phyloP scores from a whole-genome alignment of 2,888 invertebrate genomes.

The Helobdella robusta region DNA sequence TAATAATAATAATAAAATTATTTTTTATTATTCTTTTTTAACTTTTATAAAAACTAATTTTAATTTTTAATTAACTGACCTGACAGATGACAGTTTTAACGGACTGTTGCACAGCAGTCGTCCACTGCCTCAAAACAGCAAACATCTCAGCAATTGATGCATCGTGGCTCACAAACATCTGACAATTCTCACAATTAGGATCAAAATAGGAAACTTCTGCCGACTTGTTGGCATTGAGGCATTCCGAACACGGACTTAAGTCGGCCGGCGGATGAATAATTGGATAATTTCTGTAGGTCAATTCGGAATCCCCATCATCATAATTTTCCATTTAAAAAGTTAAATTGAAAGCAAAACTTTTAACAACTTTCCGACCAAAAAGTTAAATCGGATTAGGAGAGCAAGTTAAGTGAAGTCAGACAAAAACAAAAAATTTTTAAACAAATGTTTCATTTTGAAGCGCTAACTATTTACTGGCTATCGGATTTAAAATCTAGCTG shows the following conservation, averaged over 20 bases:
- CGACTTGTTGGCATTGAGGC: constrained; percentile 46
- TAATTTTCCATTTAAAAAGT: no score
- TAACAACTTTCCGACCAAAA: no score
- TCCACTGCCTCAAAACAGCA: constrained; percentile 53
- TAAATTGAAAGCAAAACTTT: no score
- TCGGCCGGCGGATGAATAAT: constrained; percentile 51
- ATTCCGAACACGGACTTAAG: constrained; percentile 50
- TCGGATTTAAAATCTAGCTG: no score
- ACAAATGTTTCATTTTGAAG: no score
- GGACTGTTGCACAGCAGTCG: constrained; percentile 53
- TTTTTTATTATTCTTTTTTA: not conserved
- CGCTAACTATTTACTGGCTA: no score
- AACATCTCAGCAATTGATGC: constrained; percentile 51
- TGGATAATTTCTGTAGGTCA: constrained; percentile 34
- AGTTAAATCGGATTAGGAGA: no score
- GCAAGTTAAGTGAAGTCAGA: no score
- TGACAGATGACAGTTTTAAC: constrained; percentile 49
- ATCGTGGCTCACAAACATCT: constrained; percentile 43
- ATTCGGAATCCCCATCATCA: no score
- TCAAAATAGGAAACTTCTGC: constrained; percentile 50
- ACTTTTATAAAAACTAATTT: not conserved
- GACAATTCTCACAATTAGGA: constrained; percentile 50
- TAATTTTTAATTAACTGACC: constrained; percentile 40
- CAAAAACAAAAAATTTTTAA: no score
- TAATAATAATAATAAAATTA: no score